Conservation (phyloP, 2,113 vertebrate genomes). For the Perca schrenkii region DNA sequence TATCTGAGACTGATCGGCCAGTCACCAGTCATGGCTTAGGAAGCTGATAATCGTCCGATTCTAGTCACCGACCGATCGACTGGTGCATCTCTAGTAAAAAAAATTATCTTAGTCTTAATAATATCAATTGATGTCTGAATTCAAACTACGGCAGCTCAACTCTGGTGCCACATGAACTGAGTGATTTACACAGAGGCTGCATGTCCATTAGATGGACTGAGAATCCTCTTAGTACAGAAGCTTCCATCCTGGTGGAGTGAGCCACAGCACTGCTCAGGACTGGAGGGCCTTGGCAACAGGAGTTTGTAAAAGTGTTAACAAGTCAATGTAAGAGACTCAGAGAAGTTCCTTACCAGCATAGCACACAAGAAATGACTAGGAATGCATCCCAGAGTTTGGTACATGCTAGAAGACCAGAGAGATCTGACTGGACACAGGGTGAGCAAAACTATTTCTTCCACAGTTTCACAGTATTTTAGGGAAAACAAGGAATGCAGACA, state of each 20-base stretch:
- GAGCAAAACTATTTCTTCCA: background rate
- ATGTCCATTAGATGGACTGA: background rate
- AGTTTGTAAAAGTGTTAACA: slow-evolving; percentile 13
- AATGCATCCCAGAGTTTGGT: background rate
- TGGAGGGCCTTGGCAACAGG: background rate
- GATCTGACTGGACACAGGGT: background rate
- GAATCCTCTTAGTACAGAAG: slow-evolving; percentile 8
- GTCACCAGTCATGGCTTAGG: no score
- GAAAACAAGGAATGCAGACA: background rate
- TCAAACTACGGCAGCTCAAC: background rate
- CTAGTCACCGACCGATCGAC: no score
- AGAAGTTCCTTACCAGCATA: background rate
- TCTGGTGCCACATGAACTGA: background rate
- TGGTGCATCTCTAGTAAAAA: no score
- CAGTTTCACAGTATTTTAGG: background rate
- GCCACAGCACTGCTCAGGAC: background rate
- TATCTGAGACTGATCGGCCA: no score
- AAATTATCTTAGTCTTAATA: background rate
- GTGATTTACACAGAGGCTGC: background rate
- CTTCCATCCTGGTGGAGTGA: background rate
- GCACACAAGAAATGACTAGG: background rate
- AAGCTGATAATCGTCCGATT: no score
- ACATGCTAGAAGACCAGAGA: background rate
- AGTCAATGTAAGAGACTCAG: background rate
- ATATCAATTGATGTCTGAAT: background rate